Evolutionary conservation across 2,113 vertebrate genomes (phyloP).

Genomic region (Dasyurus viverrinus): DNA sequence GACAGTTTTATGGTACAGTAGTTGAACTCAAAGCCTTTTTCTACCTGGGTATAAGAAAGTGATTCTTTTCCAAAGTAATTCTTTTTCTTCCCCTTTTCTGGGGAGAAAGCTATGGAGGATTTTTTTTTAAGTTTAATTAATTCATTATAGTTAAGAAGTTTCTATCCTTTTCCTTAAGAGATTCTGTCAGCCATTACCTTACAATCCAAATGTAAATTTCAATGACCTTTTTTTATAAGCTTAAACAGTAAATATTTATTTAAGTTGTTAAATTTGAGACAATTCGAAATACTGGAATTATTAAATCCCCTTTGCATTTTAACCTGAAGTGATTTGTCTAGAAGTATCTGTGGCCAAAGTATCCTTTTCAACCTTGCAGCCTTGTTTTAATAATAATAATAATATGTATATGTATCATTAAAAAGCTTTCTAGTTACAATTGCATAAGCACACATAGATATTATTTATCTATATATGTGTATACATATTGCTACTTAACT

Average conservation of each 20-base stretch:
- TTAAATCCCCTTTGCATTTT: background rate
- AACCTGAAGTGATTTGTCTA: constrained; percentile 26
- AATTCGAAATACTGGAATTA: background rate
- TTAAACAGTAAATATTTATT: background rate
- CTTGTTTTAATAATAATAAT: background rate
- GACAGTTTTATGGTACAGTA: background rate
- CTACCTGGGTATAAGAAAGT: no score
- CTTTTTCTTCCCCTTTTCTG: background rate
- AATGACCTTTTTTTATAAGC: background rate
- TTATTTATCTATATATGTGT: background rate
- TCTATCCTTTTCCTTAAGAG: background rate
- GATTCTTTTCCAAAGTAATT: background rate
- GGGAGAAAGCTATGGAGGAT: background rate
- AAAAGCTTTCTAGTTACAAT: background rate
- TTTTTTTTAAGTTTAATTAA: background rate
- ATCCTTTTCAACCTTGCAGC: background rate
- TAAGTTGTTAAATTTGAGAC: background rate
- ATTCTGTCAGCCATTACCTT: background rate
- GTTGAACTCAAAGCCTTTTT: background rate
- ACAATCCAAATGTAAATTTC: background rate
- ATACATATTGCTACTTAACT: no score
- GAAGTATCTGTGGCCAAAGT: background rate
- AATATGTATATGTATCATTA: background rate
- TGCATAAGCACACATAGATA: background rate
- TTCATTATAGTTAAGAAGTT: background rate